Evolutionary conservation across 2,113 vertebrate genomes (phyloP), one percentile per base, ranked within the genome.

Genomic region (Sturnira hondurensis): DNA sequence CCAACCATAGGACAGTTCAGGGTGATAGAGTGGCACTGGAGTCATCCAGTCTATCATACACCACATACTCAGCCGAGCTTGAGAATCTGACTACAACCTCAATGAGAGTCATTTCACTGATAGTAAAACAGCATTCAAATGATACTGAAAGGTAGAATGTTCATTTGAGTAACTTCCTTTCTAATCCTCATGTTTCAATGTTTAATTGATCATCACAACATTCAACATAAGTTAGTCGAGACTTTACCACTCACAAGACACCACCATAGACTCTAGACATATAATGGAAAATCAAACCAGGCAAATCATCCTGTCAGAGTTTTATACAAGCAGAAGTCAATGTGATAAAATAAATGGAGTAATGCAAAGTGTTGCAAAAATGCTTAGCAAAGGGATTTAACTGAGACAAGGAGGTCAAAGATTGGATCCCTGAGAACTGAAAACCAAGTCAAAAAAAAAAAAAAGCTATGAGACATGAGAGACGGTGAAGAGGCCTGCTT

Each of bases 281-380:
- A 45, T 31, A 89, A 63, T 0, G 45, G 41, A 65, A 31, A 36
- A 81, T 68, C 3, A 63, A 86, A 22, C 41, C 31, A 52, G 20
- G 3, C 38, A 41, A 47, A 61, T 19, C 10, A 20, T 68, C 16
- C 63, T 88, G 65, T 93, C 36, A 52, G 52, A 65, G 31, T 47
- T 84, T 63, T 81, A 90, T 31, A 15, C 33, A 38, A 93, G 14
- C 71, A 85, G 43, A 89, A 95, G 22, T n/a, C 50, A 89, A 74
- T 33, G 47, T 61, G 63, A 38, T 54, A 93, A 94, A 95, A 90
- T 81, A 86, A 84, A 80, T 15, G 80, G n/a, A 50, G 52, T 92
- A 41, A 41, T 77, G 10, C 5, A 88, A 85, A 85, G 47, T 90
- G 16, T 54, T 52, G n/a, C 65, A 87, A 73, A 95, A 81, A 9